Percentiles rank a stretch among this genome's conserved stretches.
Conservation (phyloP, 2,797 vertebrate species). For the Spinus olivaceus region DNA sequence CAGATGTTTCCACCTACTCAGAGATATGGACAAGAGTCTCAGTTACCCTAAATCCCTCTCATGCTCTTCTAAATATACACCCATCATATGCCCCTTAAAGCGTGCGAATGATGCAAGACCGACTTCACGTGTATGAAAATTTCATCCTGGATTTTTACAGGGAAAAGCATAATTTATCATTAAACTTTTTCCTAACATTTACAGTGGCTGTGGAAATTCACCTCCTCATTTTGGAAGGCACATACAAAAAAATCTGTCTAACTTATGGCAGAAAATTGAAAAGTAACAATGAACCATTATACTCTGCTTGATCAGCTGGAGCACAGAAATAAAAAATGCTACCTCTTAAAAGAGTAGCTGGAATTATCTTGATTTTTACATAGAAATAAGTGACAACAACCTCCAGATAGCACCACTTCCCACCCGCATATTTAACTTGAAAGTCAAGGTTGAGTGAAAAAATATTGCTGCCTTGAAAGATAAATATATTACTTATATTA, state of each 20-base stretch:
- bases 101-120: conserved; percentile 17
- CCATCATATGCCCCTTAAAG: neutral
- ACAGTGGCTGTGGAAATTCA: neutral
- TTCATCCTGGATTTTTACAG: neutral
- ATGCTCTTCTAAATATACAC: conserved; percentile 12
- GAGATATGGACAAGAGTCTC: conserved; percentile 19
- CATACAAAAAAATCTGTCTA: neutral
- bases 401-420: conserved; percentile 11
- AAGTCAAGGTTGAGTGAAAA: conserved; percentile 54
- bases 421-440: neutral
- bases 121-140: neutral
- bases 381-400: conserved; percentile 38
- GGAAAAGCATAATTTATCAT: neutral
- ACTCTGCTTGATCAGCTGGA: conserved; percentile 38
- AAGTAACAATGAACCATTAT: conserved; percentile 5
- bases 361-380: conserved; percentile 42
- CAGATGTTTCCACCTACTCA: conserved; percentile 23
- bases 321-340: conserved; percentile 17
- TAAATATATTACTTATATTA: conserved; percentile 65
- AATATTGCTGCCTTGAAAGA: conserved; percentile 62
- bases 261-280: neutral
- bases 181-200: neutral
- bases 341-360: neutral
- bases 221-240: neutral
- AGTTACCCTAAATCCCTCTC: conserved; percentile 7